These are phyloP conservation scores for Gambusia holbrooki DNA, from an alignment of 2,113 vertebrate species.

Conservation along the genomic window DNA sequence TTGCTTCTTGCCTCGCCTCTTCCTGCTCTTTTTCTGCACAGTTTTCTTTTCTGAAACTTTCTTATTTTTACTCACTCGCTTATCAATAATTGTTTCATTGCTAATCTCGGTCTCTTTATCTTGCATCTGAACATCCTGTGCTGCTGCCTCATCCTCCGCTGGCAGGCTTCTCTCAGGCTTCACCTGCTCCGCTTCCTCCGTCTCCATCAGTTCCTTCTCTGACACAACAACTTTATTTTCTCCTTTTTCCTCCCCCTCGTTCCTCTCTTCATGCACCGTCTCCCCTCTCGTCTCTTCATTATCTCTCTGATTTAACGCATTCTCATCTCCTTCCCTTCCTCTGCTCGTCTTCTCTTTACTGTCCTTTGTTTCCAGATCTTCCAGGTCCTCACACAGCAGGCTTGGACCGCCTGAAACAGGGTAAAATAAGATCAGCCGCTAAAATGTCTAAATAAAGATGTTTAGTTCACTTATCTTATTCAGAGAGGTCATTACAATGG, in stretches of 20 bases:
- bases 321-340: slow-evolving; percentile 46
- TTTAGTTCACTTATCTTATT: background rate
- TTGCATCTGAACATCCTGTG: slow-evolving; percentile 46
- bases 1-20: slow-evolving; percentile 49
- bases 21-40: slow-evolving; percentile 54
- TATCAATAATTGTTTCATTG: slow-evolving; percentile 16
- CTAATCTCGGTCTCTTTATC: slow-evolving; percentile 9
- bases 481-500: background rate
- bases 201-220: slow-evolving; percentile 23
- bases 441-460: background rate
- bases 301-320: slow-evolving; percentile 40
- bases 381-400: slow-evolving; percentile 78
- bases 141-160: slow-evolving; percentile 24
- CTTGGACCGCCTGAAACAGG: slow-evolving; percentile 72
- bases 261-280: slow-evolving; percentile 11
- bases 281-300: slow-evolving; percentile 45
- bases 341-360: slow-evolving; percentile 39
- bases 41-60: slow-evolving; percentile 28
- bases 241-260: slow-evolving; percentile 22
- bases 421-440: background rate
- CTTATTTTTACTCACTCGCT: slow-evolving; percentile 25
- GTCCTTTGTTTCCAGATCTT: slow-evolving; percentile 53
- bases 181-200: slow-evolving; percentile 49
- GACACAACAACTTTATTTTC: slow-evolving; percentile 24
- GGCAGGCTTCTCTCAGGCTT: slow-evolving; percentile 28